These are phyloP conservation scores for Macaca nemestrina DNA, from an alignment of 2,113 vertebrate species.

Conservation along the genomic window DNA sequence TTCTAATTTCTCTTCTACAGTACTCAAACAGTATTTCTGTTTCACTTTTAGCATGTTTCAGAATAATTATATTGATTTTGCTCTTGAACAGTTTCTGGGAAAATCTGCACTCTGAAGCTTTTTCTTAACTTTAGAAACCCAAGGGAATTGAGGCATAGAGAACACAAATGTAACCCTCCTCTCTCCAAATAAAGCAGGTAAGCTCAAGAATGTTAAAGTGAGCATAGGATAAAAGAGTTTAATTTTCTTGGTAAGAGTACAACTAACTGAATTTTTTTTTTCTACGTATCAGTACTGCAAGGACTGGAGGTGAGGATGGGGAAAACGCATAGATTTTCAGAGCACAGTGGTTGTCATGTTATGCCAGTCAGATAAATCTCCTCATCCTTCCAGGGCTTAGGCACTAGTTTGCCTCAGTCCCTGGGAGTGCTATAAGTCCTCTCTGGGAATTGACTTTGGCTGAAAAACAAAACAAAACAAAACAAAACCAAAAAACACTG, in stretches of 20 bases:
- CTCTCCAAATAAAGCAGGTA: not conserved
- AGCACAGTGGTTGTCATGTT: not conserved
- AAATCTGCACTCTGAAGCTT: slow-evolving; percentile 33
- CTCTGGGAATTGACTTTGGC: not conserved
- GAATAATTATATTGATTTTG: slow-evolving; percentile 63
- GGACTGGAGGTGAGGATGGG: not conserved
- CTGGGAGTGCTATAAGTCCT: not conserved
- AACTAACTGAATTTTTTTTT: slow-evolving; percentile 33
- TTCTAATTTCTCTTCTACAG: slow-evolving; percentile 5
- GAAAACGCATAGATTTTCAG: not conserved
- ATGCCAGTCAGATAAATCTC: not conserved
- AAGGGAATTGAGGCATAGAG: not conserved
- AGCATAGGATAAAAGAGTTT: not conserved
- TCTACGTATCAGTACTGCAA: not conserved
- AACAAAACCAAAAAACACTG: not conserved
- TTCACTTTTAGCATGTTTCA: slow-evolving; percentile 42
- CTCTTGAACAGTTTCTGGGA: slow-evolving; percentile 26
- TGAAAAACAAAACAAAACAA: not conserved
- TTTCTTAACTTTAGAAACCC: slow-evolving; percentile 51
- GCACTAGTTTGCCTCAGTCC: not conserved
- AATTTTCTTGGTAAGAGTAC: slow-evolving; percentile 37
- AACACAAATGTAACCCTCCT: not conserved
- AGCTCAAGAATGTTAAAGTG: slow-evolving; percentile 7
- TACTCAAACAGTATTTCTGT: not conserved
- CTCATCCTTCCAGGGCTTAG: not conserved